A percentile compares a stretch with the other conserved stretches of the same genome.
phyloP scores from a whole-genome alignment of 2,888 invertebrate species.

The Pycnomerus fuliginosus region DNA sequence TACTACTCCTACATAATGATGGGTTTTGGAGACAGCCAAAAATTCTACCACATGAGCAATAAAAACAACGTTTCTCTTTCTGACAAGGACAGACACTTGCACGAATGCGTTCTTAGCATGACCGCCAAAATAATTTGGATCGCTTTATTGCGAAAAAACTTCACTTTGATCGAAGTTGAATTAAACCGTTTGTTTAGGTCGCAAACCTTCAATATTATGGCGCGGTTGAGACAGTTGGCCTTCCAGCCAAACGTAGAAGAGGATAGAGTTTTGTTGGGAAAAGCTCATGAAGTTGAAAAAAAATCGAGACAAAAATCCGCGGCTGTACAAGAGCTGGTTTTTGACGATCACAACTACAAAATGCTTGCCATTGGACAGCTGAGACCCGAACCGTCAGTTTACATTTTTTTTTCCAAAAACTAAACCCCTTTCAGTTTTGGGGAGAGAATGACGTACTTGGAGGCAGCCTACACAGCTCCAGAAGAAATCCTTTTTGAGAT shows the following conservation, averaged over 20 bases:
- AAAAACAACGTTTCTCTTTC: slow-evolving; percentile 60
- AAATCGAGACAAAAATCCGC: slow-evolving; percentile 62
- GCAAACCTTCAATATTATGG: slow-evolving; percentile 57
- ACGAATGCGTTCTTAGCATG: slow-evolving; percentile 61
- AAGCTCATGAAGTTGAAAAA: slow-evolving; percentile 55
- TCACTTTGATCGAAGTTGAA: slow-evolving; percentile 64
- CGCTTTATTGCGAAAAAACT: slow-evolving; percentile 60
- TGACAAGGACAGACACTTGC: slow-evolving; percentile 64
- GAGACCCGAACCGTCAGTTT: slow-evolving; percentile 42
- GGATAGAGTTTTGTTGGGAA: slow-evolving; percentile 57
- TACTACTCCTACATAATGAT: slow-evolving; percentile 62
- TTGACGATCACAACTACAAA: slow-evolving; percentile 60
- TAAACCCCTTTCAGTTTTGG: slow-evolving; percentile 25
- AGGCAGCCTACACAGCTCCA: slow-evolving; percentile 57
- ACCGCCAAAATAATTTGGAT: slow-evolving; percentile 65
- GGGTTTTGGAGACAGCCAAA: slow-evolving; percentile 57
- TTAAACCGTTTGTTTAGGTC: slow-evolving; percentile 62
- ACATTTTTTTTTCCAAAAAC: neutral
- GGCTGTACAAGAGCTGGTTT: slow-evolving; percentile 60
- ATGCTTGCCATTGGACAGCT: slow-evolving; percentile 58
- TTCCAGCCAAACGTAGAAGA: slow-evolving; percentile 51
- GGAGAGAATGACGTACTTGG: slow-evolving; percentile 56
- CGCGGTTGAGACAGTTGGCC: slow-evolving; percentile 46
- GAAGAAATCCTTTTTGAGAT: slow-evolving; percentile 56
- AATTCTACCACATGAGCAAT: slow-evolving; percentile 63